Evolutionary conservation across 30 jellyfish, hydroid and myxozoan genomes (phyloP).

Genomic region (Aurelia aurita): DNA sequence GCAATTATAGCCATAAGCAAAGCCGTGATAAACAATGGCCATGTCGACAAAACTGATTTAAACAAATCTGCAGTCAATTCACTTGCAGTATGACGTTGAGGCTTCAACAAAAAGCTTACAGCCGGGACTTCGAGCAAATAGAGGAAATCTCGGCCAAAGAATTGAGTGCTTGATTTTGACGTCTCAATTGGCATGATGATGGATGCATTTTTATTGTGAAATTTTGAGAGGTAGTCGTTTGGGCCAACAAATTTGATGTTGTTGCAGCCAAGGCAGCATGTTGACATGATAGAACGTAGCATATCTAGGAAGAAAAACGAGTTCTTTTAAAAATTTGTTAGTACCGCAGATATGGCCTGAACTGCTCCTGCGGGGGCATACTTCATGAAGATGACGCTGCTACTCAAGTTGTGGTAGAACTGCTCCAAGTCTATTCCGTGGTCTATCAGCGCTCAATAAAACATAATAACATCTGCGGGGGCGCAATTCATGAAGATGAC

Average conservation of each 20-base stretch:
- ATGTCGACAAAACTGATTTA: conserved; percentile 77
- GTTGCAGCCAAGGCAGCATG: conserved; percentile 89
- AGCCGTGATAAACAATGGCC: conserved; percentile 89
- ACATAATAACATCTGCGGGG: too few relatives aligned
- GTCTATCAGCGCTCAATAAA: too few relatives aligned
- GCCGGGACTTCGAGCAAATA: conserved; percentile 73
- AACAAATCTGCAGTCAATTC: conserved; percentile 77
- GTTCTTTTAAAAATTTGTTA: too few relatives aligned
- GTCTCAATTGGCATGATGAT: conserved; percentile 85
- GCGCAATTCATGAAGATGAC: too few relatives aligned
- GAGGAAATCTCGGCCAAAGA: conserved; percentile 70
- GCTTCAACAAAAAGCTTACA: conserved; percentile 70
- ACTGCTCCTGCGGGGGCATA: too few relatives aligned
- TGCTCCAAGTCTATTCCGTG: too few relatives aligned
- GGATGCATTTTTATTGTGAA: conserved; percentile 36
- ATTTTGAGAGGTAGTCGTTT: conserved; percentile 45
- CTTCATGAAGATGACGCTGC: too few relatives aligned
- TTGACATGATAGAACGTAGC: conserved; percentile 66
- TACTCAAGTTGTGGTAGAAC: too few relatives aligned
- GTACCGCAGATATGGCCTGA: too few relatives aligned
- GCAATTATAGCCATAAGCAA: conserved; percentile 86
- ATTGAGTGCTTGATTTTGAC: conserved; percentile 67
- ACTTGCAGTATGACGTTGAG: conserved; percentile 57
- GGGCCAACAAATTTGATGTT: conserved; percentile 76
- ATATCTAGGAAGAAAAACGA: conserved; percentile 51